phyloP scores from a whole-genome alignment of 2,797 vertebrate genomes.

The Cryptoblepharus egeriae region DNA sequence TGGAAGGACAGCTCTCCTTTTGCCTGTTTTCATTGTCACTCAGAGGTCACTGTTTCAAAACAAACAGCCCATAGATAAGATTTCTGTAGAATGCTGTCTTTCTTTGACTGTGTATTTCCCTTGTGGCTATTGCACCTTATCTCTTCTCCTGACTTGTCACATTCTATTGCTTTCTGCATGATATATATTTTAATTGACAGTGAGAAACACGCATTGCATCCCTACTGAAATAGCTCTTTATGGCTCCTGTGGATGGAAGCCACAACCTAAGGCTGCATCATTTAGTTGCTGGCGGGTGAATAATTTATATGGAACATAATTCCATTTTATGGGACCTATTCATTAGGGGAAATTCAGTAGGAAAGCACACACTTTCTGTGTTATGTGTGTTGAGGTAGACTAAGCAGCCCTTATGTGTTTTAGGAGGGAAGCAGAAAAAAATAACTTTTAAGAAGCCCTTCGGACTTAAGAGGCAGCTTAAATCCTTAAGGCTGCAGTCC shows the following conservation, averaged over 20 bases:
- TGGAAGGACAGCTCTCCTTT: not conserved
- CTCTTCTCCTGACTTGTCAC: conserved; percentile 51
- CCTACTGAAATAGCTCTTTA: conserved; percentile 50
- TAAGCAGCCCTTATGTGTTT: conserved; percentile 39
- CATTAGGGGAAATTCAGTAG: conserved; percentile 40
- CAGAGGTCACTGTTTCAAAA: conserved; percentile 58
- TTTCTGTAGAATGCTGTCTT: conserved; percentile 48
- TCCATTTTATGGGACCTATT: conserved; percentile 51
- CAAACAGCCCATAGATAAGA: conserved; percentile 49
- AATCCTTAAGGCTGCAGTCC: not conserved
- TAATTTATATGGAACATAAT: conserved; percentile 58
- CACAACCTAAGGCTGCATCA: conserved; percentile 49
- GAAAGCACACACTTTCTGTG: not conserved
- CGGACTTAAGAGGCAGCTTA: not conserved
- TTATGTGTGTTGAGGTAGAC: conserved; percentile 1
- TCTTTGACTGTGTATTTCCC: conserved; percentile 58
- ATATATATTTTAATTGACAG: conserved; percentile 68
- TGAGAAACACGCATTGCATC: conserved; percentile 55
- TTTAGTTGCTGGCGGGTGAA: conserved; percentile 46
- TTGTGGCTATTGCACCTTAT: conserved; percentile 51
- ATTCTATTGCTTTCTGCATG: conserved; percentile 53
- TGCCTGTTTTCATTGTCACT: conserved; percentile 30
- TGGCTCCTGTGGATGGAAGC: conserved; percentile 45
- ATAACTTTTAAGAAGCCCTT: conserved; percentile 5
- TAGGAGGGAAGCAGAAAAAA: conserved; percentile 17